Conservation (phyloP, 37 sponge, comb jelly and placozoan genomes). For the Tethya wilhelma region DNA sequence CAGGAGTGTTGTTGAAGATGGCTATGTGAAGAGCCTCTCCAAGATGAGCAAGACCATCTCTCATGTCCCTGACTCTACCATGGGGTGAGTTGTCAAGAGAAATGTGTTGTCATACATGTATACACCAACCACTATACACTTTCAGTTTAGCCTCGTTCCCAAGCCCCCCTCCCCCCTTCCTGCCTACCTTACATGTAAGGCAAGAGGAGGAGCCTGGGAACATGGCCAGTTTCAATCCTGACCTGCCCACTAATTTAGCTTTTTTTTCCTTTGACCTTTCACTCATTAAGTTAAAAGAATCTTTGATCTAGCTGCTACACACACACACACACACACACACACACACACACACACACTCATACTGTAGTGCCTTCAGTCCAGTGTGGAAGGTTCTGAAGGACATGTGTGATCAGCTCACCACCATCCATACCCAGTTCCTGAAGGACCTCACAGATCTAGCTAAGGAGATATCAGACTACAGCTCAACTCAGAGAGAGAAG, state of each 20-base stretch:
- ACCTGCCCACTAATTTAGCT: no score
- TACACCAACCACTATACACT: no score
- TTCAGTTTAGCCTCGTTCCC: no score
- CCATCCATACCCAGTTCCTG: conserved; percentile 49
- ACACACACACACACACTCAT: no score
- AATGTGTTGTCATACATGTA: not conserved
- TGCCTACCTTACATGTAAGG: no score
- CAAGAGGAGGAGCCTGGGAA: no score
- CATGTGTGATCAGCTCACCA: conserved; percentile 43
- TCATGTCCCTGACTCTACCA: conserved; percentile 25
- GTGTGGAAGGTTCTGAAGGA: conserved; percentile 64
- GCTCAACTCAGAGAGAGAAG: conserved; percentile 60
- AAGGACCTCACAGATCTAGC: conserved; percentile 66
- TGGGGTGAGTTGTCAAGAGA: conserved; percentile 40
- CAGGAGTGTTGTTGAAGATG: conserved; percentile 52
- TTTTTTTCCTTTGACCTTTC: no score
- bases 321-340: no score
- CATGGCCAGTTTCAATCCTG: no score
- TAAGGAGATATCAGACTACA: conserved; percentile 56
- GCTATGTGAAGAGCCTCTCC: conserved; percentile 50
- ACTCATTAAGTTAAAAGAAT: no score
- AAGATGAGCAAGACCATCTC: conserved; percentile 34
- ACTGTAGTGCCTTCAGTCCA: conserved; percentile 50
- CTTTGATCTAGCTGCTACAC: no score
- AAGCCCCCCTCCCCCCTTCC: no score